Evolutionary conservation across 2,888 invertebrate species (phyloP).

Genomic region (Tetheella fluctuosa): DNA sequence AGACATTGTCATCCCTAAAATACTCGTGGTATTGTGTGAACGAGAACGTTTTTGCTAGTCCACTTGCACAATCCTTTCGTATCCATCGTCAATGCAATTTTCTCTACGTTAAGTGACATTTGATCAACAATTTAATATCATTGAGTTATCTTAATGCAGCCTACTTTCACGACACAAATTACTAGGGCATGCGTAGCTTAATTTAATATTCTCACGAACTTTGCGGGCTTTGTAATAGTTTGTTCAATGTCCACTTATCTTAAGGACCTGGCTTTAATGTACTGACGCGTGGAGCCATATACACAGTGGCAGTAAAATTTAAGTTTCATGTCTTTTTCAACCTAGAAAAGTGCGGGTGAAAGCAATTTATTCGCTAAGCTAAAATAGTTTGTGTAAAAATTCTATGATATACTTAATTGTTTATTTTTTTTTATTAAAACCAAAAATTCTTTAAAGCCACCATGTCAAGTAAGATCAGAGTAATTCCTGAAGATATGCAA

Average conservation of each 20-base stretch:
- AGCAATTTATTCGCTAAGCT: too few species aligned
- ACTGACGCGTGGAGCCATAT: not conserved
- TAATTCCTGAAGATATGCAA: too few species aligned
- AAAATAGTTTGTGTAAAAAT: too few species aligned
- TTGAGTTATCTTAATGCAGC: slow-evolving; percentile 22
- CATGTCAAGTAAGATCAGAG: too few species aligned
- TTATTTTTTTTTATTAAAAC: too few species aligned
- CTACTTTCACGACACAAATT: slow-evolving; percentile 39
- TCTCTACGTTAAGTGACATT: not conserved
- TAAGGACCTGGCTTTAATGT: slow-evolving; percentile 23
- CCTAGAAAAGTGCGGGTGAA: too few species aligned
- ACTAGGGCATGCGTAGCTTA: slow-evolving; percentile 42
- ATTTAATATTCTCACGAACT: slow-evolving; percentile 28
- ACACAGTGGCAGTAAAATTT: not conserved
- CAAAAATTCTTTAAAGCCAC: too few species aligned
- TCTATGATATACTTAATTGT: too few species aligned
- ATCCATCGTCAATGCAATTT: not conserved
- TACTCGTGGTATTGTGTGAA: too few species aligned
- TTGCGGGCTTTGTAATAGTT: slow-evolving; percentile 40
- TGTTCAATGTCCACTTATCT: slow-evolving; percentile 46
- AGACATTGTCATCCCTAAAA: too few species aligned
- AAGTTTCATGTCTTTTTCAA: too few species aligned
- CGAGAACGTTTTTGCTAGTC: too few species aligned
- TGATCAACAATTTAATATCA: slow-evolving; percentile 7
- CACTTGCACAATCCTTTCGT: not conserved